Percentiles rank a stretch among this genome's conserved stretches.
Evolutionary conservation across 1,140 invertebrate genomes (phyloP).

Genomic region (Cecropterus lyciades): DNA sequence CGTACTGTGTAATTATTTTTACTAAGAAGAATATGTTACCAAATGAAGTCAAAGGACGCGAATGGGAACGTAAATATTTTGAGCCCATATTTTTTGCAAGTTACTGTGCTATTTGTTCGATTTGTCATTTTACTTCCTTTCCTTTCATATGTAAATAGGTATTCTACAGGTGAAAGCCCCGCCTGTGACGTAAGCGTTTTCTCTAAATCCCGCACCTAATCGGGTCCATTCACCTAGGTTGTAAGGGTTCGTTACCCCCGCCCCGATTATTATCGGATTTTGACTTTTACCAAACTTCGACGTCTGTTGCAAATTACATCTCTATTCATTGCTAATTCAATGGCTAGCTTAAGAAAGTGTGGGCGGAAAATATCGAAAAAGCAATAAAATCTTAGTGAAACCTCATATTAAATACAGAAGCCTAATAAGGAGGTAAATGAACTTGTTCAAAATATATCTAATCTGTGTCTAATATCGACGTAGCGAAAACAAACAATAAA

Average conservation of each 20-base stretch:
- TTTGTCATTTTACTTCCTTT: slow-evolving; percentile 2
- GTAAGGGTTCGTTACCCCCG: slow-evolving; percentile 35
- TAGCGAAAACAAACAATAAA: too few species aligned
- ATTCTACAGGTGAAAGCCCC: slow-evolving; percentile 45
- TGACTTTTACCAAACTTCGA: slow-evolving; percentile 20
- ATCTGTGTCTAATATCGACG: too few species aligned
- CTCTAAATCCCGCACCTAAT: slow-evolving; percentile 18
- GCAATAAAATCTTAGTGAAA: slow-evolving; percentile 11
- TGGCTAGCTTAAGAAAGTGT: neutral
- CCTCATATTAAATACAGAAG: neutral
- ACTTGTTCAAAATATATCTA: too few species aligned
- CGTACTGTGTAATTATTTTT: slow-evolving; percentile 19
- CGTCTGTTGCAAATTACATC: slow-evolving; percentile 12
- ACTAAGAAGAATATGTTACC: slow-evolving; percentile 6
- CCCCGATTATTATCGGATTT: slow-evolving; percentile 33
- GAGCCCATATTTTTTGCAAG: too few species aligned
- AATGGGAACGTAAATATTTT: neutral
- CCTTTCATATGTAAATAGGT: slow-evolving; percentile 13
- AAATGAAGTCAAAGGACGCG: slow-evolving; percentile 11
- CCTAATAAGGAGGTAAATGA: too few species aligned
- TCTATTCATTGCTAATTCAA: neutral
- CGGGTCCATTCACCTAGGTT: slow-evolving; percentile 14
- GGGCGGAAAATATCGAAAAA: slow-evolving; percentile 1
- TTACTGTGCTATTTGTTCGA: neutral
- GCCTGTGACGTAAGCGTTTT: slow-evolving; percentile 41